These are phyloP conservation scores for Gymnosoma rotundatum DNA, from an alignment of 2,888 invertebrate genomes.

Conservation along the genomic window DNA sequence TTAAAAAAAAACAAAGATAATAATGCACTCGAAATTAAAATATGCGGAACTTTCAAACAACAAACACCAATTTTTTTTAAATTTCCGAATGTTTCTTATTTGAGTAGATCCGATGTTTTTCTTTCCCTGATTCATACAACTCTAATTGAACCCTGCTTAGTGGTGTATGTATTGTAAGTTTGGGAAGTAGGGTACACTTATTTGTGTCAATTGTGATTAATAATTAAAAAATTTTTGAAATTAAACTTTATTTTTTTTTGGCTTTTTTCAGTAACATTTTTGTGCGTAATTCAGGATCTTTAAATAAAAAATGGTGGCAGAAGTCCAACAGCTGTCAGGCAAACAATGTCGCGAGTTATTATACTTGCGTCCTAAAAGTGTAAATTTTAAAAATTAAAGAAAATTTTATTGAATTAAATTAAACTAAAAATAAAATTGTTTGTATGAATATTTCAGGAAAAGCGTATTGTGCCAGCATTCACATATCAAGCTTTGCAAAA, in stretches of 20 bases:
- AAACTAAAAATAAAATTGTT: neutral
- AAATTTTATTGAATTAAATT: neutral
- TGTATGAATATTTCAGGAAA: conserved; percentile 68
- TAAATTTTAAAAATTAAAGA: conserved; percentile 60
- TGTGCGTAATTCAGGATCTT: neutral
- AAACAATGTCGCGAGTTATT: conserved; percentile 72
- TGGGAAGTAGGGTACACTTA: neutral
- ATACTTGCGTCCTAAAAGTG: conserved; percentile 72
- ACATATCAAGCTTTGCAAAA: conserved; percentile 80
- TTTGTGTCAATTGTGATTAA: neutral
- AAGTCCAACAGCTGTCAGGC: conserved; percentile 65
- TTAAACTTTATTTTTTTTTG: conserved; percentile 30
- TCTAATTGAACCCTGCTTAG: too few species aligned
- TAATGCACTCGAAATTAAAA: too few species aligned
- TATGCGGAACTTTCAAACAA: too few species aligned
- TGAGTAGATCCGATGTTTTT: too few species aligned
- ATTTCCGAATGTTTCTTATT: too few species aligned
- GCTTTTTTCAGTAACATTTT: conserved; percentile 41
- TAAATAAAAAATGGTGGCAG: conserved; percentile 48
- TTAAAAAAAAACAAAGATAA: too few species aligned
- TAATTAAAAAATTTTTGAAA: neutral
- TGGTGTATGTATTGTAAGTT: too few species aligned
- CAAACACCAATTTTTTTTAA: too few species aligned
- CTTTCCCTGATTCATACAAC: too few species aligned
- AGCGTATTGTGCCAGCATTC: conserved; percentile 79